A percentile compares a stretch with the other conserved stretches of the same genome.
These are phyloP conservation scores for Halcyon senegalensis DNA, from an alignment of 2,113 vertebrate genomes.

Conservation along the genomic window DNA sequence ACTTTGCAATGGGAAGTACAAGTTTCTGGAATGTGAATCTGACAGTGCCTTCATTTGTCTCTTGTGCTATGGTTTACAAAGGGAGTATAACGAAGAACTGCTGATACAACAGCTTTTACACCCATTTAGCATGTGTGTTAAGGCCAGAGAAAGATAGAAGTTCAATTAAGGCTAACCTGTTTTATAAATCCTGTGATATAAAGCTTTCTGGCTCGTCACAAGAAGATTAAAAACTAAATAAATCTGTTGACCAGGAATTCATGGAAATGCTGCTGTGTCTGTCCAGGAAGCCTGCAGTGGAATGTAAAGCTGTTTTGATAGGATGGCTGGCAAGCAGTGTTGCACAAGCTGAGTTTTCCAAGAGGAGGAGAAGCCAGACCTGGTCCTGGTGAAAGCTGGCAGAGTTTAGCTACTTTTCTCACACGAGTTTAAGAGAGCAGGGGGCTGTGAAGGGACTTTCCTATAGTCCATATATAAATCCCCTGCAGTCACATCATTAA, in stretches of 20 bases:
- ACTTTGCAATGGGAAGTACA: not conserved
- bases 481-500: not conserved
- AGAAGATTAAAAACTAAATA: not conserved
- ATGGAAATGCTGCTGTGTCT: not conserved
- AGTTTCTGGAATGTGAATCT: not conserved
- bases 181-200: not conserved
- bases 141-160: not conserved
- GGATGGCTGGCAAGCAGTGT: not conserved
- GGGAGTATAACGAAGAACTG: not conserved
- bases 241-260: not conserved
- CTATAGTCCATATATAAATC: not conserved
- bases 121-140: not conserved
- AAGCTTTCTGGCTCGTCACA: not conserved
- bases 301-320: not conserved
- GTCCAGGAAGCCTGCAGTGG: not conserved
- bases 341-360: not conserved
- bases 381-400: not conserved
- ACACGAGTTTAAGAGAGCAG: not conserved
- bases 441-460: not conserved
- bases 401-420: not conserved
- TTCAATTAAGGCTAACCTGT: not conserved
- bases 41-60: not conserved
- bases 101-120: not conserved
- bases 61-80: not conserved
- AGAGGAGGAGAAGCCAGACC: not conserved